These are phyloP conservation scores for Australoheros facetus DNA, from an alignment of 2,797 vertebrate species.

Conservation along the genomic window DNA sequence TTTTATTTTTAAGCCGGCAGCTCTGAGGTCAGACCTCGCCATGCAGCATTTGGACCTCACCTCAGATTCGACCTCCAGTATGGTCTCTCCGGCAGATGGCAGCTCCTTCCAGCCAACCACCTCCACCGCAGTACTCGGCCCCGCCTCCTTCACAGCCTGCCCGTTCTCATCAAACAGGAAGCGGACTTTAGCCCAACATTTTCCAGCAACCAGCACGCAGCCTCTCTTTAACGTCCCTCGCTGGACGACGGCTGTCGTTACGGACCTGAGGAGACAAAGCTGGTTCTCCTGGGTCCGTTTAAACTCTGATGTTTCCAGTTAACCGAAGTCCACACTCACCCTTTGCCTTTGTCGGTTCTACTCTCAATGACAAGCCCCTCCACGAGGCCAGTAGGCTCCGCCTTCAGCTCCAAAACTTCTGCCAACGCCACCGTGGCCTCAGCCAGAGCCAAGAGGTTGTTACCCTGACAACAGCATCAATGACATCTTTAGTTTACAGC, in stretches of 20 bases:
- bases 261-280: slow-evolving; percentile 74
- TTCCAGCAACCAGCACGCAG: slow-evolving; percentile 89
- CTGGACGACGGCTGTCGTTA: slow-evolving; percentile 91
- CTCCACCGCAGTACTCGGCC: slow-evolving; percentile 87
- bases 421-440: slow-evolving; percentile 91
- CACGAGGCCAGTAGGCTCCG: slow-evolving; percentile 82
- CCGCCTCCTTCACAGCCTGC: slow-evolving; percentile 73
- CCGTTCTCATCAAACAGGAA: slow-evolving; percentile 91
- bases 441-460: slow-evolving; percentile 88
- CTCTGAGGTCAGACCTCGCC: not conserved
- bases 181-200: slow-evolving; percentile 92
- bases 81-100: slow-evolving; percentile 89
- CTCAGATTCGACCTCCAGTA: slow-evolving; percentile 96
- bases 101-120: slow-evolving; percentile 93
- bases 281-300: not conserved
- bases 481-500: not conserved
- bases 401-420: slow-evolving; percentile 93
- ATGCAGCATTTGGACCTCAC: slow-evolving; percentile 65
- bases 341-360: slow-evolving; percentile 90
- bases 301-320: not conserved
- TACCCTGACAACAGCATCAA: slow-evolving; percentile 77
- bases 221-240: slow-evolving; percentile 89
- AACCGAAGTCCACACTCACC: slow-evolving; percentile 71
- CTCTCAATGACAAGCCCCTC: slow-evolving; percentile 91
- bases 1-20: too few relatives aligned